Conservation (phyloP, 1,140 invertebrate species). For the Linepithema humile region DNA sequence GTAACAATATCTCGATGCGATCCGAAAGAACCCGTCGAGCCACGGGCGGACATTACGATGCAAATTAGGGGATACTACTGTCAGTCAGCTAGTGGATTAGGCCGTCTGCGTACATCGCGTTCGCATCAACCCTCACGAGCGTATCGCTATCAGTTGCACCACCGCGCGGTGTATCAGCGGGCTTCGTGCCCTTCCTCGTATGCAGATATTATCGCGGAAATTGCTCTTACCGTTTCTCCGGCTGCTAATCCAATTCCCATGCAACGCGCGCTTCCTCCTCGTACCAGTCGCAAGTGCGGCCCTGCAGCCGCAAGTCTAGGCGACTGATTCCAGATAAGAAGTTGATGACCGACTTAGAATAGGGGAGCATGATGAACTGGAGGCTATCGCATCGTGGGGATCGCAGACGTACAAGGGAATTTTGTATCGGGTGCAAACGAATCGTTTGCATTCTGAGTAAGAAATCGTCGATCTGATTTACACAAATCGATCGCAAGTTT, state of each 20-base stretch:
- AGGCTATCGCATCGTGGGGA: not conserved
- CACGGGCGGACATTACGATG: conserved; percentile 35
- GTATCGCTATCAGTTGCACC: conserved; percentile 40
- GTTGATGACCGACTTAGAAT: conserved; percentile 61
- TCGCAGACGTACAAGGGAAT: not conserved
- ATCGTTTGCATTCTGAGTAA: not conserved
- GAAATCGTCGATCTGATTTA: not conserved
- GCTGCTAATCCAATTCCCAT: conserved; percentile 73
- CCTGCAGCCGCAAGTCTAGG: conserved; percentile 38
- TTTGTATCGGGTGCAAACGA: conserved; percentile 5
- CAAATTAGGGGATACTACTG: conserved; percentile 29
- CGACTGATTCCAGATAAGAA: conserved; percentile 68
- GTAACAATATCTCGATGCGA: conserved; percentile 17
- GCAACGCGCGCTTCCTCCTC: conserved; percentile 34
- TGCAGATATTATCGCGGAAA: conserved; percentile 72
- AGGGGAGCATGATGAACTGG: conserved; percentile 22
- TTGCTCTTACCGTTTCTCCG: conserved; percentile 74
- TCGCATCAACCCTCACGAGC: conserved; percentile 28
- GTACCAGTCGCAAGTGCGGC: conserved; percentile 1
- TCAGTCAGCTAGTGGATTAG: conserved; percentile 15
- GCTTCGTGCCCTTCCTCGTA: conserved; percentile 32
- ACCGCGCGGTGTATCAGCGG: conserved; percentile 50
- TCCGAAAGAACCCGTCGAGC: conserved; percentile 32
- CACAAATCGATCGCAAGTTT: not conserved
- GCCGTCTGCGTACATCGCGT: not conserved